Percentiles rank a stretch among this genome's conserved stretches.
phyloP scores from a whole-genome alignment of 2,113 vertebrate genomes.

The Syngnathus scovelli region DNA sequence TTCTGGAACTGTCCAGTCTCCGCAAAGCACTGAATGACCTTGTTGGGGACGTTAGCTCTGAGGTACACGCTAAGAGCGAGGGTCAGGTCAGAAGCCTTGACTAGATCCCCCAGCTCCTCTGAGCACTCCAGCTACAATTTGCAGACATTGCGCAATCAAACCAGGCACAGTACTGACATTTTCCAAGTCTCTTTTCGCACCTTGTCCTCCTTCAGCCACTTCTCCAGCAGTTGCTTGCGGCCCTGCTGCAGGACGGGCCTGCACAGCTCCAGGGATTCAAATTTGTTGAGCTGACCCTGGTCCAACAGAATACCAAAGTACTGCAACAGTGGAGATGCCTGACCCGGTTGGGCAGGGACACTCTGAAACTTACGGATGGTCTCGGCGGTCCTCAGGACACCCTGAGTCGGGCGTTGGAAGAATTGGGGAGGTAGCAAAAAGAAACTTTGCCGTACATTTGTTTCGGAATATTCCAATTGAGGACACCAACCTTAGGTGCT shows the following conservation, averaged over 20 bases:
- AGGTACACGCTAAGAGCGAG: slow-evolving; percentile 90
- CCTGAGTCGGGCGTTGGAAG: slow-evolving; percentile 63
- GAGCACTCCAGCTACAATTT: slow-evolving; percentile 80
- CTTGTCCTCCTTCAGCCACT: slow-evolving; percentile 94
- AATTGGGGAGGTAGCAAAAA: neutral
- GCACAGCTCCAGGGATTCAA: slow-evolving; percentile 89
- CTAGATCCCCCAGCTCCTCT: slow-evolving; percentile 88
- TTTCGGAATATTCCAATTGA: too few relatives aligned
- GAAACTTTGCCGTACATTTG: neutral
- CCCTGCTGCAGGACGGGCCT: slow-evolving; percentile 85
- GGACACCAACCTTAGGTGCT: slow-evolving; percentile 80
- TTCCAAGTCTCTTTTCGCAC: slow-evolving; percentile 48
- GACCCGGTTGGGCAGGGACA: slow-evolving; percentile 81
- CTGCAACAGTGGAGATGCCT: slow-evolving; percentile 86
- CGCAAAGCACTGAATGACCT: slow-evolving; percentile 94
- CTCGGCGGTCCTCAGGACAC: slow-evolving; percentile 83
- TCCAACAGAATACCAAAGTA: slow-evolving; percentile 91
- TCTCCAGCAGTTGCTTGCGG: slow-evolving; percentile 87
- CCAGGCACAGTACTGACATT: neutral
- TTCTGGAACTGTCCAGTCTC: slow-evolving; percentile 94
- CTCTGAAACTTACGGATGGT: slow-evolving; percentile 87
- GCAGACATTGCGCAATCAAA: neutral
- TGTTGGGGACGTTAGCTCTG: slow-evolving; percentile 85
- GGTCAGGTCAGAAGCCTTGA: slow-evolving; percentile 82
- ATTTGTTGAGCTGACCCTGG: slow-evolving; percentile 87